Evolutionary conservation across 2,888 invertebrate genomes (phyloP).

Genomic region (Drosophila hamatofila): DNA sequence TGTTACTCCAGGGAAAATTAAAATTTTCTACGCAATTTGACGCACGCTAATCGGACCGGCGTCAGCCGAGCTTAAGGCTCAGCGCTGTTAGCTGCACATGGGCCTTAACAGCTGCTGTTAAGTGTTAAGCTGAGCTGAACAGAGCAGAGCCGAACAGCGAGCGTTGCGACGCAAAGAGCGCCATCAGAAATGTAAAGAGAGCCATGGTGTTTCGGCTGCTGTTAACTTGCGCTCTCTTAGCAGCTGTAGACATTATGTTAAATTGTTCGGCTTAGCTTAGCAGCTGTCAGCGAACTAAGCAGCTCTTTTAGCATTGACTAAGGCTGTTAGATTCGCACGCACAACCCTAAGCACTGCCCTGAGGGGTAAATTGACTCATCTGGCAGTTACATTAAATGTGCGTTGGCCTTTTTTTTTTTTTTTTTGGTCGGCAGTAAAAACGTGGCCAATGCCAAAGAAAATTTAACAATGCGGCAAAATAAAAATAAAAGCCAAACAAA

Average conservation of each 20-base stretch:
- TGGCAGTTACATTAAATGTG: constrained; percentile 69
- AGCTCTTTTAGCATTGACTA: constrained; percentile 7
- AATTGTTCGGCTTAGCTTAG: constrained; percentile 4
- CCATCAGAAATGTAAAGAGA: constrained; percentile 16
- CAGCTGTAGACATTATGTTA: constrained; percentile 11
- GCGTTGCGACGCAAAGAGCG: constrained; percentile 16
- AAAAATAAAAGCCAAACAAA: constrained; percentile 77
- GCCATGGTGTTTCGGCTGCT: background rate
- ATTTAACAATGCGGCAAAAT: constrained; percentile 77
- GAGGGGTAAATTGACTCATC: constrained; percentile 58
- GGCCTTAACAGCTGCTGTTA: constrained; percentile 16
- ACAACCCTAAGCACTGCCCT: constrained; percentile 38
- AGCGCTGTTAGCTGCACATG: constrained; percentile 24
- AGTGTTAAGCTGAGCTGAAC: background rate
- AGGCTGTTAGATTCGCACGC: constrained; percentile 11
- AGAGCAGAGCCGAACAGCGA: constrained; percentile 18
- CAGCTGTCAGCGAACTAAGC: constrained; percentile 7
- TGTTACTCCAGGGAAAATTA: constrained; percentile 69
- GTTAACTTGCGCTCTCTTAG: constrained; percentile 24
- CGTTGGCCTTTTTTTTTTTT: constrained; percentile 40
- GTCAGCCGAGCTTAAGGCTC: background rate
- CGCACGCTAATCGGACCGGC: constrained; percentile 15
- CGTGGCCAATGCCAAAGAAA: constrained; percentile 49
- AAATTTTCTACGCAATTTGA: constrained; percentile 74
- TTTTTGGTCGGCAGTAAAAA: constrained; percentile 30